phyloP scores from a whole-genome alignment of 2,797 vertebrate species.

The Babyrousa celebensis region DNA sequence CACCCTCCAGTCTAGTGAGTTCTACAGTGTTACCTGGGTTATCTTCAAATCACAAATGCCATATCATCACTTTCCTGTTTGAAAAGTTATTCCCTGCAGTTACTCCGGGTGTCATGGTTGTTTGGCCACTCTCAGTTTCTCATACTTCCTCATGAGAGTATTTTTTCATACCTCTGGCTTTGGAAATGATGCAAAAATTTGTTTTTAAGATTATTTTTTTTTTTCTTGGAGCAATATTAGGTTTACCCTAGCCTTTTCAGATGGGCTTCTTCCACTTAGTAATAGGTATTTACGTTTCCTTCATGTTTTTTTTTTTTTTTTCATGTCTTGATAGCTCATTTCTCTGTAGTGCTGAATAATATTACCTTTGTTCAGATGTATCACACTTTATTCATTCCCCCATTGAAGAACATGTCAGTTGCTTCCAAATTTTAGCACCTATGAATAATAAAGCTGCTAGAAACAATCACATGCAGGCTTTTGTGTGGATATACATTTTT shows the following conservation, averaged over 20 bases:
- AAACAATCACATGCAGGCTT: neutral
- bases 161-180: neutral
- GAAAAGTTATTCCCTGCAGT: neutral
- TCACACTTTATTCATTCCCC: neutral
- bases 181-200: neutral
- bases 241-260: neutral
- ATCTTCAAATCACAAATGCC: neutral
- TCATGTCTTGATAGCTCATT: neutral
- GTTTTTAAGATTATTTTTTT: neutral
- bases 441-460: neutral
- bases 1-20: neutral
- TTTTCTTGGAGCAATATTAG: neutral
- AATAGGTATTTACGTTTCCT: neutral
- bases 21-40: slow-evolving; percentile 1
- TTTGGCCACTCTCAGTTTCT: neutral
- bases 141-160: neutral
- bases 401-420: neutral
- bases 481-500: neutral
- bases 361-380: neutral
- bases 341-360: neutral
- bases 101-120: neutral
- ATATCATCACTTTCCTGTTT: slow-evolving; percentile 10
- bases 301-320: neutral
- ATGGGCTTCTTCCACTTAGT: neutral
- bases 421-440: neutral